Conservation (phyloP, 2,888 invertebrate genomes). For the Pollenia labialis region DNA sequence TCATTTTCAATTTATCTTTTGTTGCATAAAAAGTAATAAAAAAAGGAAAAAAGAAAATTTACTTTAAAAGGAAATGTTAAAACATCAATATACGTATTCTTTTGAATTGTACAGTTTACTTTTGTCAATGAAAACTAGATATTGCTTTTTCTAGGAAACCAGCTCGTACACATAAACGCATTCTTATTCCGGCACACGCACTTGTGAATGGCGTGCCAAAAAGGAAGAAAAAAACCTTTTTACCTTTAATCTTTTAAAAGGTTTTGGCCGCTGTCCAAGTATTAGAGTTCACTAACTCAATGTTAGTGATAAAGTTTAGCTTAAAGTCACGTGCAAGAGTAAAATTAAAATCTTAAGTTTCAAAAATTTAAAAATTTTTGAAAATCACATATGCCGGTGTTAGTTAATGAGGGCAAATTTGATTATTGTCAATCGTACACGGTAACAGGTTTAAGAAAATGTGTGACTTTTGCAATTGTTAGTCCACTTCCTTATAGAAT, state of each 20-base stretch:
- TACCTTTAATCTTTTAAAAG: neutral
- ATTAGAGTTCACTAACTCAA: neutral
- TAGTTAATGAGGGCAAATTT: too few species aligned
- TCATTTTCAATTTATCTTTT: conserved; percentile 61
- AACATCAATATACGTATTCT: conserved; percentile 49
- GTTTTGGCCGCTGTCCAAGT: neutral
- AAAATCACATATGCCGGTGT: too few species aligned
- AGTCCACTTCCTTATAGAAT: too few species aligned
- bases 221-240: neutral
- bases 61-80: conserved; percentile 44
- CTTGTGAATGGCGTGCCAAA: conserved; percentile 6
- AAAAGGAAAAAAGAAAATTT: neutral
- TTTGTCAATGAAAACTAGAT: conserved; percentile 55
- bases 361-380: too few species aligned
- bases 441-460: too few species aligned
- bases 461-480: too few species aligned
- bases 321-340: neutral
- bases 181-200: neutral
- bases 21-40: neutral
- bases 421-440: too few species aligned
- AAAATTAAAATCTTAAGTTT: too few species aligned
- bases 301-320: neutral
- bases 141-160: conserved; percentile 14
- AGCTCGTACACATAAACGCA: neutral
- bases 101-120: conserved; percentile 23